Percentiles rank a stretch among this genome's conserved stretches.
These are phyloP conservation scores for Phoxinus phoxinus DNA, from an alignment of 2,113 vertebrate species.

Conservation along the genomic window DNA sequence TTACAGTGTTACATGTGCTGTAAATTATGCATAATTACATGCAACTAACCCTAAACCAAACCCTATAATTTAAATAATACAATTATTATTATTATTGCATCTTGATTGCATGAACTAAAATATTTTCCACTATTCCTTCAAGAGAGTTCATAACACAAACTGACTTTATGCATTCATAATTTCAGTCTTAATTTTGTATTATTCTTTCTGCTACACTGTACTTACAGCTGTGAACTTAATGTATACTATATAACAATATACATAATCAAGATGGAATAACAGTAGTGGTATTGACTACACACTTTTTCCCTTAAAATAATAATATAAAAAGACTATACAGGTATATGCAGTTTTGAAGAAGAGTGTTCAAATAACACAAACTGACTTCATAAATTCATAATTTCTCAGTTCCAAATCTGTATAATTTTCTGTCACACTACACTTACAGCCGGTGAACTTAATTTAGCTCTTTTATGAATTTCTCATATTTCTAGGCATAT, in stretches of 20 bases:
- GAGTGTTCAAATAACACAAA: background rate
- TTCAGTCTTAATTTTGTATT: background rate
- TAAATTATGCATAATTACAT: too few species aligned
- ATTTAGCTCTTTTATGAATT: background rate
- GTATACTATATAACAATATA: too few species aligned
- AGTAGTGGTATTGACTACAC: background rate
- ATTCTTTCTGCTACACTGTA: background rate
- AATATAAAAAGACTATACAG: background rate
- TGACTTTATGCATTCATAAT: background rate
- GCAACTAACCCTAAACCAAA: too few species aligned
- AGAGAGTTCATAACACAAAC: too few species aligned
- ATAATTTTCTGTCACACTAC: slow-evolving; percentile 13
- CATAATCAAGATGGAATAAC: background rate
- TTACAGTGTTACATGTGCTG: too few species aligned
- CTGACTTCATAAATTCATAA: background rate
- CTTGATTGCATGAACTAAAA: too few species aligned
- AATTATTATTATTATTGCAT: too few species aligned
- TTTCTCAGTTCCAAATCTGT: slow-evolving; percentile 16
- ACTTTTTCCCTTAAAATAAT: background rate
- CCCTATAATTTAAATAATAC: too few species aligned
- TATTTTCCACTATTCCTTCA: too few species aligned
- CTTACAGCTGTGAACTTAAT: background rate
- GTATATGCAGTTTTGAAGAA: background rate
- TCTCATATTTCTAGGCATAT: slow-evolving; percentile 13
- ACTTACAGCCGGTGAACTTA: background rate